A percentile compares a stretch with the other conserved stretches of the same genome.
Evolutionary conservation across 1,140 invertebrate species (phyloP).

Genomic region (Drosophila pallidifrons): DNA sequence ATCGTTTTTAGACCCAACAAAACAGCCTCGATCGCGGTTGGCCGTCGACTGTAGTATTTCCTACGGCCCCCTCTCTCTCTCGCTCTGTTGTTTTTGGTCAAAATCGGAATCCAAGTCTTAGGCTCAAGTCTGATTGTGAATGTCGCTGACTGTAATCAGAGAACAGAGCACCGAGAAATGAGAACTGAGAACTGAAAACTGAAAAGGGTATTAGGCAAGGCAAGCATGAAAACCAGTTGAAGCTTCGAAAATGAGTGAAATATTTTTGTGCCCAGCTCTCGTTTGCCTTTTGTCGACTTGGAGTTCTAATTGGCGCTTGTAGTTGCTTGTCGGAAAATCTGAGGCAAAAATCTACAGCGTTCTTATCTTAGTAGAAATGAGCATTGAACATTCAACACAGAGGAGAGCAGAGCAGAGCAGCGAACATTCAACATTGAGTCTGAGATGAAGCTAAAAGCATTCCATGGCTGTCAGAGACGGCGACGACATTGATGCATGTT

Average conservation of each 20-base stretch:
- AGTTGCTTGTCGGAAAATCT: slow-evolving; percentile 61
- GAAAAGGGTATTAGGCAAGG: slow-evolving; percentile 8
- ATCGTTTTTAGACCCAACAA: slow-evolving; percentile 50
- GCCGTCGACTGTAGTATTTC: neutral
- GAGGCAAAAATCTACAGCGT: slow-evolving; percentile 62
- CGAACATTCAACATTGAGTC: slow-evolving; percentile 36
- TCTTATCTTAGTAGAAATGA: slow-evolving; percentile 79
- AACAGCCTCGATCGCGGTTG: slow-evolving; percentile 14
- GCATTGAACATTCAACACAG: slow-evolving; percentile 53
- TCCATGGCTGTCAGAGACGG: slow-evolving; percentile 59
- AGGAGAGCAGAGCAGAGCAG: slow-evolving; percentile 4
- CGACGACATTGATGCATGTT: slow-evolving; percentile 71
- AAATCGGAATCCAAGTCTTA: slow-evolving; percentile 3
- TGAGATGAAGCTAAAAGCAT: slow-evolving; percentile 43
- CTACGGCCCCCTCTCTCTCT: neutral
- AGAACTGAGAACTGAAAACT: slow-evolving; percentile 28
- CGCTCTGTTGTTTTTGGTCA: neutral
- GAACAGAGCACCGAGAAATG: slow-evolving; percentile 41
- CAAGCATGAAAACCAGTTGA: slow-evolving; percentile 46
- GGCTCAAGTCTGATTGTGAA: slow-evolving; percentile 51
- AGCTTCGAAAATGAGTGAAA: slow-evolving; percentile 76
- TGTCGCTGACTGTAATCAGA: slow-evolving; percentile 73
- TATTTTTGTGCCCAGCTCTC: slow-evolving; percentile 59
- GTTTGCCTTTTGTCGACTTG: slow-evolving; percentile 5
- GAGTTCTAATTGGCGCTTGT: slow-evolving; percentile 81